A percentile compares a stretch with the other conserved stretches of the same genome.
Conservation (phyloP, 1,140 invertebrate genomes). For the Aphelinus certus region DNA sequence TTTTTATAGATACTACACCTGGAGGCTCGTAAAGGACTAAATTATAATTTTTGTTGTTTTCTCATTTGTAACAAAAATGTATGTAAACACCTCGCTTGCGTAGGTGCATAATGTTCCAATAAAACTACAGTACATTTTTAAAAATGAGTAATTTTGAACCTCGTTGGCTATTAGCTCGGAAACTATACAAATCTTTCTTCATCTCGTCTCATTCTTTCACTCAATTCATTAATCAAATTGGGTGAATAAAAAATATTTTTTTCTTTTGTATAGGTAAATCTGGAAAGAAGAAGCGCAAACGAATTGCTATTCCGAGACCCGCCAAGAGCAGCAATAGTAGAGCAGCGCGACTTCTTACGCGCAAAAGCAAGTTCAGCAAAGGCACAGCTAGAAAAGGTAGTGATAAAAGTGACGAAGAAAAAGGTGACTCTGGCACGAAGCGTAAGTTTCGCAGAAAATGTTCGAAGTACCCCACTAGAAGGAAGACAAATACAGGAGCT, state of each 20-base stretch:
- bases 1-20: too few relatives aligned
- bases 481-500: neutral
- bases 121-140: too few relatives aligned
- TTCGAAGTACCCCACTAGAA: slow-evolving; percentile 53
- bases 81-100: too few relatives aligned
- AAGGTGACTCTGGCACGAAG: neutral
- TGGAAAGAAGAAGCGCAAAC: slow-evolving; percentile 42
- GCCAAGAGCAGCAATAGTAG: slow-evolving; percentile 30
- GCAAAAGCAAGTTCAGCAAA: slow-evolving; percentile 35
- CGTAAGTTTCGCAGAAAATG: slow-evolving; percentile 56
- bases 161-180: too few relatives aligned
- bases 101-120: too few relatives aligned
- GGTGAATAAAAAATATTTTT: neutral
- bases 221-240: neutral
- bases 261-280: slow-evolving; percentile 43
- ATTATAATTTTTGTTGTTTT: too few relatives aligned
- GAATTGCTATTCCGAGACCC: slow-evolving; percentile 19
- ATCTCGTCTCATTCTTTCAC: too few relatives aligned
- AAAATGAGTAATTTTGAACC: too few relatives aligned
- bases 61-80: too few relatives aligned
- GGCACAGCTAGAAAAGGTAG: slow-evolving; percentile 6
- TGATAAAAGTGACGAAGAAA: slow-evolving; percentile 28
- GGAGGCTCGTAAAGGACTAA: too few relatives aligned
- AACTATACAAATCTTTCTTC: too few relatives aligned
- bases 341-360: slow-evolving; percentile 42